Base-by-base conservation (phyloP, 2,797 vertebrate genomes). In the Chromis chromis region DNA sequence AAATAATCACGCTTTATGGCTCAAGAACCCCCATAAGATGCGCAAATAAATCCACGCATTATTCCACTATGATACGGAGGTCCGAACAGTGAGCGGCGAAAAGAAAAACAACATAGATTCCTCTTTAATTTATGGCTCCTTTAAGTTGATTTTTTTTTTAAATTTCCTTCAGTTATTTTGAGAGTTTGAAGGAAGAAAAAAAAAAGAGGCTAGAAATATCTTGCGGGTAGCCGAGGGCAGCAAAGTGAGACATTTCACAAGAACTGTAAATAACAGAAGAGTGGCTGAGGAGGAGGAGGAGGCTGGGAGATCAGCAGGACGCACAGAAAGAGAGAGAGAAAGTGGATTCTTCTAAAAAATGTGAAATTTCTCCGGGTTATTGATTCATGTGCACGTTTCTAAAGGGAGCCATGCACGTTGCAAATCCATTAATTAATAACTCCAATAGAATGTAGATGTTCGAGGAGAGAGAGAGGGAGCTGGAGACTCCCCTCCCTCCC, bases 1-100 rank as follows among this genome's bases (percentile, higher is more conserved):
- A 91, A 94, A 93, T 94, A 93, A 94, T 90, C 92, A 61, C 81
- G 82, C 87, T 84, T 92, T 91, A 93, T 94, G 92, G 93, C 93
- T 93, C 31, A 69, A 67, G 93, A 94, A 94, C 78, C 86, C 78
- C 86, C 84, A 87, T 88, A 88, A 89, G 91, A 93, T 87, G 86
- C 73, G 82, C 89, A 92, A 92, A 95, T 94, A 96, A 95, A 95
- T 96, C 94, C 89, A 91, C 25, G 85, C 91, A 83, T 89, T 90
- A 91, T 94, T 95, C 92, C 89, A 93, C 93, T 77, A 85, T 28
- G 72, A 79, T 65, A 39, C 74, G 49, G 44, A 69, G 63, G 89
- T 88, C 66, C 67, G 44, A 92, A 95, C 16, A 59, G 57, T 89
- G 94, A 95, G 92, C 90, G 91, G 90, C 89, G 88, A 94, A 92